A percentile compares a stretch with the other conserved stretches of the same genome.
phyloP scores from a whole-genome alignment of 2,888 invertebrate species.

The Galerucella calmariensis region DNA sequence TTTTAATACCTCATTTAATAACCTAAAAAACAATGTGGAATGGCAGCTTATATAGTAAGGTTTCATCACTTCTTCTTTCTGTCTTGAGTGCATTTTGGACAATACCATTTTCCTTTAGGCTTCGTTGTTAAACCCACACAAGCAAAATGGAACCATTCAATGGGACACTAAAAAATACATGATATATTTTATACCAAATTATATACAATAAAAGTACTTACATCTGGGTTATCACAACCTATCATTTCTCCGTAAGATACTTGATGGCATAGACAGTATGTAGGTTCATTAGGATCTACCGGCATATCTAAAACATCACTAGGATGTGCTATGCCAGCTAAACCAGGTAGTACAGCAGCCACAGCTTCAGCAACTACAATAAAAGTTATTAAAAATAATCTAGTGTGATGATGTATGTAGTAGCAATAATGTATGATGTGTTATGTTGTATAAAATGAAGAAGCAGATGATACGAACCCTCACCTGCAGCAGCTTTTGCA shows the following conservation, averaged over 20 bases:
- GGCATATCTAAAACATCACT: conserved; percentile 93
- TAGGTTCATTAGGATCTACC: conserved; percentile 97
- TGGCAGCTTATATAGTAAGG: conserved; percentile 34
- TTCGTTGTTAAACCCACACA: conserved; percentile 91
- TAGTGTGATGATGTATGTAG: conserved; percentile 4
- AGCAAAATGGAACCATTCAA: conserved; percentile 97
- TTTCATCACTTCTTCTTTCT: conserved; percentile 79
- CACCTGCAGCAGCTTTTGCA: conserved; percentile 62
- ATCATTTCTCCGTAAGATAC: conserved; percentile 98
- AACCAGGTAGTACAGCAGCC: conserved; percentile 63
- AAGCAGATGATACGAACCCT: conserved; percentile 62
- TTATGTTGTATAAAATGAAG: conserved; percentile 27
- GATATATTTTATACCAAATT: neutral
- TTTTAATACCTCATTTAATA: conserved; percentile 13
- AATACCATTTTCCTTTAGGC: conserved; percentile 96
- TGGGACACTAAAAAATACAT: conserved; percentile 73
- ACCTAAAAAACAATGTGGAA: conserved; percentile 35
- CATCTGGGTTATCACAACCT: conserved; percentile 93
- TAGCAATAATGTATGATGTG: neutral
- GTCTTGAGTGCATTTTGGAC: conserved; percentile 89
- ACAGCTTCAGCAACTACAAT: conserved; percentile 62
- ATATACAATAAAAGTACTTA: conserved; percentile 61
- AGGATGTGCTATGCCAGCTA: conserved; percentile 79
- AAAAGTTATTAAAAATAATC: conserved; percentile 12
- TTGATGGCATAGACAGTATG: conserved; percentile 98